Base-by-base conservation (phyloP, 2,797 vertebrate genomes). In the Zenarchopterus dispar region DNA sequence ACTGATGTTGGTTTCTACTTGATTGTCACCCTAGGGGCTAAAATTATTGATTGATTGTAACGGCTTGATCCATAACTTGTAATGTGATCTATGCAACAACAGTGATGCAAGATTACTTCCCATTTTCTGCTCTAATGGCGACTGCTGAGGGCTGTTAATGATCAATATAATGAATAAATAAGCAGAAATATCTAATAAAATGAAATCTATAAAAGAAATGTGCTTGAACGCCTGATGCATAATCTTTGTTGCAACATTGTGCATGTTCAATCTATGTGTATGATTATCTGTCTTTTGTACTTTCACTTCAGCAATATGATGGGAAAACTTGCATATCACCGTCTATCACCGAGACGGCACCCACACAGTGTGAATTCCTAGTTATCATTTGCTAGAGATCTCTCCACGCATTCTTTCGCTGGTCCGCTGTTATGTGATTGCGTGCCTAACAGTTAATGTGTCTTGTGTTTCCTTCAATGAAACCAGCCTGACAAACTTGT, bases 11-110 rank as follows among this genome's bases (percentile, higher is more conserved):
- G 86, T 87, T 86, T 80, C 70, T 68, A 64, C 33, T 82, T 84
- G 82, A 87, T 84, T 45, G 58, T 62, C 84, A 90, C 87, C 88
- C 85, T 82, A 64, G 70, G 88, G 86, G 82, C 78, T 67, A 63
- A 44, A 51, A 50, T 43, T 65, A 90, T 87, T 70, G 78, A 89
- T 84, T 77, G 62, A 64, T 7, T 31, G 59, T 64, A 57, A 57
- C 2, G 23, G 45, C 56, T 71, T 74, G 81, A 90, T 87, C 86
- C 67, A 87, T 71, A 90, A 87, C 76, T 61, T 24, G 86, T 82
- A 88, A 90, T 73, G 74, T 22, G 80, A 91, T 74, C 80, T 57
- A 51, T 69, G 57, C 52, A 69, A 71, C 71, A 81, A 71, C 70
- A 68, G 75, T 6, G 33, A 65, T 8, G 71, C 67, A 56, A 62